Base-by-base conservation (phyloP, 2,888 invertebrate genomes). In the Melinaea marsaeus region DNA sequence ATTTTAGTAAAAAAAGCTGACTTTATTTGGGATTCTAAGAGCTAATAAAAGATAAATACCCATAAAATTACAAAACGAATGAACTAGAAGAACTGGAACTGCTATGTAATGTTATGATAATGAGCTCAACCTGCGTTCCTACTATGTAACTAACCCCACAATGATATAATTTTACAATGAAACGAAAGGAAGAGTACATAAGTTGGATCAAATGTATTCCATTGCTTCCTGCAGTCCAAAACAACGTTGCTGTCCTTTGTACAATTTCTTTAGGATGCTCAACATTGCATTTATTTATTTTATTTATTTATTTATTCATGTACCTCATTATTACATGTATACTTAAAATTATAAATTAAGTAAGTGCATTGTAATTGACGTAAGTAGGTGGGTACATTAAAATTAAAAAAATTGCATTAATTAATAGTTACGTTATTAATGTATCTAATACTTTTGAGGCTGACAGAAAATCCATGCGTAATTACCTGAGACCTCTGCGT, bases 31-130 rank as follows among this genome's bases (percentile, higher is more conserved):
- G 9, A 42, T 42, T 42, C 2, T 4, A 42, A 42, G 42, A 42
- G 6, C 35, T 4, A 35, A 35, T 5, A 35, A 5, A 5, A 35
- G 4, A 35, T 1, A 35, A 35, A 5, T 35, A 35, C 0, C 4
- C 2, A 4, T 4, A 35, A 35, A 35, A 2, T 35, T 35, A 35
- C 35, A 35, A 4, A 1, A 35, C 6, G n/a, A n/a, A 9, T 61
- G 68, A 3, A 65, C 69, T 22, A 54, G 73, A 55, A 32, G 57
- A 67, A 76, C 66, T 32, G 74, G 70, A 67, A 75, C 72, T 35
- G 78, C 71, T 3, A 75, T 74, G 66, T 74, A 70, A 58, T 75
- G 67, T 58, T 75, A 70, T 62, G 70, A 75, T 62, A 71, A 71
- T 7, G 66, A 67, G 42, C 61, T 75, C 42, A 76, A 75, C 2